phyloP scores from a whole-genome alignment of 2,888 invertebrate species.

The Latheticus oryzae region DNA sequence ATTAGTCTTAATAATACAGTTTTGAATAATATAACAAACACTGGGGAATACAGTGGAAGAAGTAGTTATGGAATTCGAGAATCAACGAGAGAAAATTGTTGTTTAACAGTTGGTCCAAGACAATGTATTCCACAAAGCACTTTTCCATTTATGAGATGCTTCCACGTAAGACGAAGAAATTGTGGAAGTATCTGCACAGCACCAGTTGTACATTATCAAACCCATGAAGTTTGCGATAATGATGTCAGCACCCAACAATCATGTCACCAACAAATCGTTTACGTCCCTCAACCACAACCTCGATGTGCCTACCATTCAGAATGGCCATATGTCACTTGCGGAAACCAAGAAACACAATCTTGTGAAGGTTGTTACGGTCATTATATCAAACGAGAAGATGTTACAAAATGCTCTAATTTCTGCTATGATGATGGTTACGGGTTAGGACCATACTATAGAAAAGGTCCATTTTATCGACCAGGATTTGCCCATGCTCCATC shows the following conservation, averaged over 20 bases:
- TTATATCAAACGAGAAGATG: conserved; percentile 46
- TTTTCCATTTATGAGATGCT: conserved; percentile 59
- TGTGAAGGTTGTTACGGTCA: conserved; percentile 63
- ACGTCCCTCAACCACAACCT: conserved; percentile 62
- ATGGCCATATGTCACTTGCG: conserved; percentile 59
- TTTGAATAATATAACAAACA: conserved; percentile 59
- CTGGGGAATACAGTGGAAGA: conserved; percentile 1
- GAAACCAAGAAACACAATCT: conserved; percentile 26
- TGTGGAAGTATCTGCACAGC: conserved; percentile 61
- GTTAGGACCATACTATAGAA: conserved; percentile 56
- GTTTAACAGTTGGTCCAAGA: conserved; percentile 61
- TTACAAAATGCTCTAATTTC: conserved; percentile 49
- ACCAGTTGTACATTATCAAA: conserved; percentile 60
- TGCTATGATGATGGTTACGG: conserved; percentile 60
- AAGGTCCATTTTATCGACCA: conserved; percentile 58
- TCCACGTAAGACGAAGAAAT: conserved; percentile 58
- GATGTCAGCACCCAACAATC: conserved; percentile 42
- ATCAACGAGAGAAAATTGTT: conserved; percentile 52
- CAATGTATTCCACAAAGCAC: conserved; percentile 57
- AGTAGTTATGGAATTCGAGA: background rate
- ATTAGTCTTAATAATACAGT: conserved; percentile 63
- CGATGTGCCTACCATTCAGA: conserved; percentile 57
- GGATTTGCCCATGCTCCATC: conserved; percentile 52
- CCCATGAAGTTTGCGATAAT: conserved; percentile 46
- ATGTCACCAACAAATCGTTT: conserved; percentile 58